A percentile compares a stretch with the other conserved stretches of the same genome.
Evolutionary conservation across 2,888 invertebrate species (phyloP).

Genomic region (Heliconius hortense): DNA sequence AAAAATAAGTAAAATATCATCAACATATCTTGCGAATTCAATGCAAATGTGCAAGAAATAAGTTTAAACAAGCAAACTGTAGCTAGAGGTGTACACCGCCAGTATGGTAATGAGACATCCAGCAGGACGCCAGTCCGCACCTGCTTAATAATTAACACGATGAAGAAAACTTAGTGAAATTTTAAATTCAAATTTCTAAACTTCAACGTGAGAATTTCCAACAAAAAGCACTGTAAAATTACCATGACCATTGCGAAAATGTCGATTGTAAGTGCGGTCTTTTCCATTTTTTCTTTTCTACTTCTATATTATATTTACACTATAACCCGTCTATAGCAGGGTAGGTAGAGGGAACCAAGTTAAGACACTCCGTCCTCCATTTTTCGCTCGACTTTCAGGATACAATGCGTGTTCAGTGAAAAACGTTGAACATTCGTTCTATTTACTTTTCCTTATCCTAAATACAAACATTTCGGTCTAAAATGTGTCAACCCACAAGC

Average conservation of each 20-base stretch:
- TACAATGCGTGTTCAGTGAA: background rate
- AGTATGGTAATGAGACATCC: constrained; percentile 49
- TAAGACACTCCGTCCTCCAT: background rate
- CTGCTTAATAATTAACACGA: constrained; percentile 72
- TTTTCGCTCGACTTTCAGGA: background rate
- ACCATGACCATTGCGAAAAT: constrained; percentile 34
- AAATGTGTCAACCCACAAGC: constrained; percentile 30
- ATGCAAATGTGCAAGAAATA: constrained; percentile 23
- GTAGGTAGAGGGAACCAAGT: background rate
- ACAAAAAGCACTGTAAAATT: constrained; percentile 44
- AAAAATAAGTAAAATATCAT: background rate
- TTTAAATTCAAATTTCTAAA: constrained; percentile 73
- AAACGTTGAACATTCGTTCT: background rate
- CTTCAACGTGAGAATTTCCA: constrained; percentile 52
- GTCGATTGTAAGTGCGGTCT: constrained; percentile 43
- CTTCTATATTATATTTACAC: constrained; percentile 19
- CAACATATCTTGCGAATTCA: background rate
- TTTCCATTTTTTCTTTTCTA: constrained; percentile 29
- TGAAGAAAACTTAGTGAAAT: constrained; percentile 63
- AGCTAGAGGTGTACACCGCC: constrained; percentile 40
- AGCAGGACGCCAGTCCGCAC: constrained; percentile 56
- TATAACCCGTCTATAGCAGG: background rate
- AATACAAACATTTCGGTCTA: constrained; percentile 46
- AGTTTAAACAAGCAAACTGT: constrained; percentile 22
- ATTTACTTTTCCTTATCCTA: constrained; percentile 41